Evolutionary conservation across 2,113 vertebrate species (phyloP).

Genomic region (Malaclemys terrapin): DNA sequence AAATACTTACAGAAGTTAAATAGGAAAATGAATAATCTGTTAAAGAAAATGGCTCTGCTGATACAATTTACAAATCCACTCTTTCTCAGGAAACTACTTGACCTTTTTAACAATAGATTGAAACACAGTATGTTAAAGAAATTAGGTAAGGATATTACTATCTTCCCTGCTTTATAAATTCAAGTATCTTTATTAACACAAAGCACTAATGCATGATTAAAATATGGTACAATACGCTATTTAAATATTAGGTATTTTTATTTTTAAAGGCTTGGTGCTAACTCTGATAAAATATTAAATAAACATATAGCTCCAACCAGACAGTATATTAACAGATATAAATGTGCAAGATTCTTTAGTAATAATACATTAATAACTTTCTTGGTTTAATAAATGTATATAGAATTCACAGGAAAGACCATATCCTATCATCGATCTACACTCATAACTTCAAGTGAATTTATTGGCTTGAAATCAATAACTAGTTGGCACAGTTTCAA

Average conservation of each 20-base stretch:
- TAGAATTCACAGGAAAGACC: slow-evolving; percentile 2
- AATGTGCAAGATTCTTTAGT: not conserved
- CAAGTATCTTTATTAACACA: slow-evolving; percentile 12
- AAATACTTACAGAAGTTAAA: slow-evolving; percentile 50
- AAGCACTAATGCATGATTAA: slow-evolving; percentile 48
- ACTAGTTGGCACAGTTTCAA: not conserved
- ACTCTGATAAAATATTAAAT: slow-evolving; percentile 45
- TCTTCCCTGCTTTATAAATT: slow-evolving; percentile 35
- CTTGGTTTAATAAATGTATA: not conserved
- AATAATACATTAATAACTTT: slow-evolving; percentile 29
- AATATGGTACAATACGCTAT: slow-evolving; percentile 13
- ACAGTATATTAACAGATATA: slow-evolving; percentile 15
- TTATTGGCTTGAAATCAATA: not conserved
- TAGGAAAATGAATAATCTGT: slow-evolving; percentile 55
- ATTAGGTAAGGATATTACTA: slow-evolving; percentile 27
- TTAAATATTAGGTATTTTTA: slow-evolving; percentile 47
- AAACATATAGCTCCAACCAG: slow-evolving; percentile 29
- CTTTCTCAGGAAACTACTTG: slow-evolving; percentile 65
- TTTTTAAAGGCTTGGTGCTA: slow-evolving; percentile 10
- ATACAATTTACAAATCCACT: slow-evolving; percentile 56
- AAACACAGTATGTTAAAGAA: slow-evolving; percentile 46
- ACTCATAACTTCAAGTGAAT: not conserved
- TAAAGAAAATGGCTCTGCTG: slow-evolving; percentile 47
- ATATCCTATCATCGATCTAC: not conserved
- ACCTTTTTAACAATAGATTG: slow-evolving; percentile 57